These are phyloP conservation scores for Phaenicophaeus curvirostris DNA, from an alignment of 2,797 vertebrate genomes.

Conservation along the genomic window DNA sequence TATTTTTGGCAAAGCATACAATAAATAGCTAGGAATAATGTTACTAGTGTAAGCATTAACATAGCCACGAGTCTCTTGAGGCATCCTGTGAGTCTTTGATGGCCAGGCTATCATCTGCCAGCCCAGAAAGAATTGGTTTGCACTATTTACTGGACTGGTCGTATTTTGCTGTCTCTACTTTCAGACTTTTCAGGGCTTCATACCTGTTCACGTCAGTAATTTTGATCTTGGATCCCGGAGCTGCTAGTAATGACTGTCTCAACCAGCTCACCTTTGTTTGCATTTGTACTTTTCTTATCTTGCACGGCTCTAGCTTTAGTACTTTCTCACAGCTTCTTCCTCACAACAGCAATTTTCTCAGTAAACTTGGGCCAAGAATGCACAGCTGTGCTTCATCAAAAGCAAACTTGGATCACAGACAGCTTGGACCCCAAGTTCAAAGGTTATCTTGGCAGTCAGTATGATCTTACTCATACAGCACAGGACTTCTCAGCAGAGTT, in stretches of 20 bases:
- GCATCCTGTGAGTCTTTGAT: not conserved
- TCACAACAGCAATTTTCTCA: constrained; percentile 25
- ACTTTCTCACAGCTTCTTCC: constrained; percentile 45
- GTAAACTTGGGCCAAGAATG: constrained; percentile 15
- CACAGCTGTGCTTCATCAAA: constrained; percentile 34
- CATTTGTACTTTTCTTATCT: constrained; percentile 26
- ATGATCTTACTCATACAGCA: not conserved
- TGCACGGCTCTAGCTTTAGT: not conserved
- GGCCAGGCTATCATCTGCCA: not conserved
- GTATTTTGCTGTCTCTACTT: not conserved
- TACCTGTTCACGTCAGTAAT: not conserved
- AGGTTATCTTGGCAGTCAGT: constrained; percentile 7
- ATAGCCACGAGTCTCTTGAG: not conserved
- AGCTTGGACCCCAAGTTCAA: constrained; percentile 8
- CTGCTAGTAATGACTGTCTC: not conserved
- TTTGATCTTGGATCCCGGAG: not conserved
- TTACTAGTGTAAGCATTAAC: not conserved
- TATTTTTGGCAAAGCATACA: not conserved
- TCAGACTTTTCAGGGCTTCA: not conserved
- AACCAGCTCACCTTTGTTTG: not conserved
- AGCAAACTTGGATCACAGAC: not conserved
- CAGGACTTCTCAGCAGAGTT: not conserved
- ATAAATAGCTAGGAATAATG: not conserved
- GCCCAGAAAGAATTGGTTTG: not conserved
- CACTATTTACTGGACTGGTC: not conserved